phyloP scores from a whole-genome alignment of 2,797 vertebrate genomes.

The Mus spretus region DNA sequence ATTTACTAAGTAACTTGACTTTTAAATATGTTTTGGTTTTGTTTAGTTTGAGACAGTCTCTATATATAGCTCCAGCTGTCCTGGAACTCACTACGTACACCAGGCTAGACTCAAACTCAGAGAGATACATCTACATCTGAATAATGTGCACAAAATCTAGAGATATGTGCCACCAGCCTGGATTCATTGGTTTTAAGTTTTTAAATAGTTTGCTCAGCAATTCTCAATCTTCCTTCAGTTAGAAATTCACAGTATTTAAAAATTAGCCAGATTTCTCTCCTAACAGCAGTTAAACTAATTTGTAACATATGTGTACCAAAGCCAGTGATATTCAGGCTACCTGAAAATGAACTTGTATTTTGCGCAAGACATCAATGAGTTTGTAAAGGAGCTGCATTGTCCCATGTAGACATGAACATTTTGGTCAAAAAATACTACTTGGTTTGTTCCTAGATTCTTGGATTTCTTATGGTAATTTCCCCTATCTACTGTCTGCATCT shows the following conservation, averaged over 20 bases:
- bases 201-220: not conserved
- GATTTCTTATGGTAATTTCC: not conserved
- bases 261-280: not conserved
- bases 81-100: not conserved
- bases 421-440: not conserved
- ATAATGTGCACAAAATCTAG: too few species aligned
- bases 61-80: not conserved
- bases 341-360: conserved; percentile 3
- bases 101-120: not conserved
- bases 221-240: not conserved
- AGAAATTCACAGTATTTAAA: not conserved
- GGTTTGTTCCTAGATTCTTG: not conserved
- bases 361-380: not conserved
- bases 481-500: not conserved
- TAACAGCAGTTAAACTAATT: not conserved
- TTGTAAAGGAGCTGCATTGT: not conserved
- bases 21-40: not conserved
- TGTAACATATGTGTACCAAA: not conserved
- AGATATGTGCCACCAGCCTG: not conserved
- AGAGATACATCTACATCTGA: not conserved
- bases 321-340: not conserved
- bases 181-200: not conserved
- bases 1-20: not conserved
- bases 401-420: not conserved
- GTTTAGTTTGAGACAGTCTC: not conserved